Conservation (phyloP, 2,888 invertebrate genomes). For the Leucophenga montana region DNA sequence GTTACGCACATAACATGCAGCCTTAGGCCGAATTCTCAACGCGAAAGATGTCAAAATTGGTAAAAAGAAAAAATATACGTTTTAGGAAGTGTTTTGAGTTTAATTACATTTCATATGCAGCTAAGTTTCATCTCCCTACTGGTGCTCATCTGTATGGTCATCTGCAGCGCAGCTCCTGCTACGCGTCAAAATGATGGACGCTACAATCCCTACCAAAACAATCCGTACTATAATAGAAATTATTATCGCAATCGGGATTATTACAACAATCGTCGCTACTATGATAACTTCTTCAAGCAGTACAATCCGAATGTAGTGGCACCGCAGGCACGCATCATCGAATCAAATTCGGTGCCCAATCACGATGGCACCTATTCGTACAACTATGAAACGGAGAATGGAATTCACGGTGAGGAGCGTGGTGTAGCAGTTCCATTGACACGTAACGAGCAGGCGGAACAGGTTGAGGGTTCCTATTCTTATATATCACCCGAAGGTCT, state of each 20-base stretch:
- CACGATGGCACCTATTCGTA: constrained; percentile 61
- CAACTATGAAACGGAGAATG: constrained; percentile 69
- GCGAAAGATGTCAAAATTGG: constrained; percentile 43
- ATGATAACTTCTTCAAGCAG: constrained; percentile 60
- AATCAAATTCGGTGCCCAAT: constrained; percentile 50
- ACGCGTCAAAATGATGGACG: constrained; percentile 32
- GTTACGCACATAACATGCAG: constrained; percentile 30
- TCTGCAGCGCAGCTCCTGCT: constrained; percentile 39
- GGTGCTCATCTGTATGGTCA: constrained; percentile 38
- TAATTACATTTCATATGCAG: constrained; percentile 30
- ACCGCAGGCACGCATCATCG: constrained; percentile 57
- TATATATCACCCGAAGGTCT: constrained; percentile 68
- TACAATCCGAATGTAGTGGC: constrained; percentile 59
- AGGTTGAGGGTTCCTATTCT: constrained; percentile 67
- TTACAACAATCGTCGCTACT: constrained; percentile 58
- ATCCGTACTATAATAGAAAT: constrained; percentile 53
- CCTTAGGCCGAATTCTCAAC: constrained; percentile 3
- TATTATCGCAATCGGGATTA: constrained; percentile 59
- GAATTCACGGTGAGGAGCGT: constrained; percentile 65
- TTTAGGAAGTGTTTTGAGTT: not conserved
- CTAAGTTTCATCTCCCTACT: constrained; percentile 44
- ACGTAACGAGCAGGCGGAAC: constrained; percentile 53
- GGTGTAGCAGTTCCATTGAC: constrained; percentile 50
- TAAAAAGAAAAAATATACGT: constrained; percentile 36
- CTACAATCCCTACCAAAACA: constrained; percentile 53